Percentiles rank a stretch among this genome's conserved stretches.
These are phyloP conservation scores for Takifugu rubripes DNA, from an alignment of 2,797 vertebrate genomes.

Conservation along the genomic window DNA sequence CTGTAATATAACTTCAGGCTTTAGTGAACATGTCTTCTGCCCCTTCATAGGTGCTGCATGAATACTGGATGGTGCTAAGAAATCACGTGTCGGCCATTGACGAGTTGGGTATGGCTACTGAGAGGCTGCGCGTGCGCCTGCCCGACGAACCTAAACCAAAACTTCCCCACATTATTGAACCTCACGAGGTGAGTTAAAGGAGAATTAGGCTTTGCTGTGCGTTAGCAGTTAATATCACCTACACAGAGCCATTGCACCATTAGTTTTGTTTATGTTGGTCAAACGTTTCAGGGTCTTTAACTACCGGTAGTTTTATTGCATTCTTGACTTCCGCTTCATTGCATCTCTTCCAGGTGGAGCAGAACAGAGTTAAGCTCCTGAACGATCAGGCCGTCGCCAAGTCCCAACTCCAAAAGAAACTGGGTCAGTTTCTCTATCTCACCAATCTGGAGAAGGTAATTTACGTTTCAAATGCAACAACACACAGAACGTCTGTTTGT, in stretches of 20 bases:
- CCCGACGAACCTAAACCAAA: constrained; percentile 95
- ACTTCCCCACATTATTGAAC: constrained; percentile 94
- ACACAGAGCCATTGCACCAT: no score
- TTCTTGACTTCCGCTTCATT: constrained; percentile 21
- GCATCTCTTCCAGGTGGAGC: constrained; percentile 83
- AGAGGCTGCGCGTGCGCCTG: constrained; percentile 88
- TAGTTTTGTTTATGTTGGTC: background rate
- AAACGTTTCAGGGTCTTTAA: constrained; percentile 12
- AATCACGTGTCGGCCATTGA: constrained; percentile 96
- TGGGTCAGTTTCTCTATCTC: constrained; percentile 95
- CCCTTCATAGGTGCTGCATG: constrained; percentile 84
- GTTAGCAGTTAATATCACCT: no score
- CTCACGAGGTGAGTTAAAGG: constrained; percentile 82
- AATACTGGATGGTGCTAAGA: constrained; percentile 97
- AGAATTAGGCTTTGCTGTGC: background rate
- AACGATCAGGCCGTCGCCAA: constrained; percentile 94
- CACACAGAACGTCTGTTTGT: background rate
- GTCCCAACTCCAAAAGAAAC: constrained; percentile 97
- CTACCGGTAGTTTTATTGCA: constrained; percentile 4
- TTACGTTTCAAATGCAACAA: background rate
- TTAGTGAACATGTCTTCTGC: background rate
- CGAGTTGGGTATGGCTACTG: constrained; percentile 96
- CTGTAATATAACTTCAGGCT: background rate
- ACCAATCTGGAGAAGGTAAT: constrained; percentile 95
- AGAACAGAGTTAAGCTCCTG: constrained; percentile 95